Base-by-base conservation (phyloP, 2,888 invertebrate species). In the Sinopyrophorus schimmeli region DNA sequence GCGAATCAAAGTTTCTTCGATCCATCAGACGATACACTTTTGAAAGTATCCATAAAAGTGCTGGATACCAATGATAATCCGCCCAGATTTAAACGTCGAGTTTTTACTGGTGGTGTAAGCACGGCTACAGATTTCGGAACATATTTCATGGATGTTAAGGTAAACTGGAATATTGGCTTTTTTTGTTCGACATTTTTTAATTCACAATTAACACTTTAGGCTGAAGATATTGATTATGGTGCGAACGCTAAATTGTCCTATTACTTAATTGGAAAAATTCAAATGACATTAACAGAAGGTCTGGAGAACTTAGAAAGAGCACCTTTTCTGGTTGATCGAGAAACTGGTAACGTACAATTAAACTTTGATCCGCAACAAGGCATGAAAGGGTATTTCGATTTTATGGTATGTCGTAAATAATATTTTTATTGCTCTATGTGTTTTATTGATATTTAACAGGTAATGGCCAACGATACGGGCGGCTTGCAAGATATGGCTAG, bases 301-400 rank as follows among this genome's bases (percentile, higher is more conserved):
- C 73, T 93, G 60, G 92, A 92, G 47, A 86, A 86, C 65, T 77
- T 93, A 38, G 83, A 85, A 21, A 80, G 84, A 15, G 80, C 86
- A 1, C 92, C 93, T 0, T 95, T 95, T 73, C 74, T 92, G 3
- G 84, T 93, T 1, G 86, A 95, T 62, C 76, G 76, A 24, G 81
- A 86, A n/a, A 87, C 89, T 0, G 93, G 94, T 1, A 86, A 86
- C 1, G 83, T 97, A 14, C 83, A 84, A 47, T 77, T 97, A 3
- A 95, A 96, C 73, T 95, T 96, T 67, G 95, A 95, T 75, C 96
- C 96, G 0, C 94, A 95, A 70, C 88, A 91, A 62, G 90, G 91
- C 42, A 95, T 95, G 96, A 95, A 94, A 69, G 97, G 96, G 24
- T 95, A 94, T 71, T 96, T 96, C 68, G 91, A 93, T 74, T 93